These are phyloP conservation scores for Pantherophis guttatus DNA, from an alignment of 2,113 vertebrate genomes.

Conservation along the genomic window DNA sequence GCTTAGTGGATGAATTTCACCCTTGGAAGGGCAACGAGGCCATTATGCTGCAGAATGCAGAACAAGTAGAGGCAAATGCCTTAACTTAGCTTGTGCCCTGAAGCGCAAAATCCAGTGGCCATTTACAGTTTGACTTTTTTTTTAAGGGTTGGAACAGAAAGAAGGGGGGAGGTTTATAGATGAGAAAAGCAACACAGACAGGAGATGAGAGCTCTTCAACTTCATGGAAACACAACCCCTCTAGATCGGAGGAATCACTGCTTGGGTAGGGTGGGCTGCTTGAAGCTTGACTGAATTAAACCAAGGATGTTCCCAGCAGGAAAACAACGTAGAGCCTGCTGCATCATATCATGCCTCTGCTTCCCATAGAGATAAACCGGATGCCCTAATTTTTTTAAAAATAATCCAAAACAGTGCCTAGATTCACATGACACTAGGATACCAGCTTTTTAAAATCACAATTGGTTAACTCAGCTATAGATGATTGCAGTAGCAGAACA, in stretches of 20 bases:
- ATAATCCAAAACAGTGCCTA: neutral
- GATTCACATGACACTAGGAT: neutral
- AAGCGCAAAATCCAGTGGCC: neutral
- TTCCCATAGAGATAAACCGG: neutral
- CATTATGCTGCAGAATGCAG: rapidly evolving
- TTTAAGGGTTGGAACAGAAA: neutral
- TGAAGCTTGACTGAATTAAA: neutral
- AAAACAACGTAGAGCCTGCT: neutral
- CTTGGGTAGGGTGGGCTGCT: neutral
- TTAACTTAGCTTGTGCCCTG: neutral
- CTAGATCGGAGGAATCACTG: too few relatives aligned
- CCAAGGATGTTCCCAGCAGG: neutral
- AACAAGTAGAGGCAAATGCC: constrained; percentile 23
- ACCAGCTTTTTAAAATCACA: neutral
- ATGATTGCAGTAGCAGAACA: neutral
- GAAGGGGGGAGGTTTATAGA: neutral
- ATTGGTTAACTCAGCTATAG: neutral
- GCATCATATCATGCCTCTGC: neutral
- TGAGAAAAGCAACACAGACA: neutral
- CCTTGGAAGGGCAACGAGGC: neutral
- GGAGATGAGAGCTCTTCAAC: neutral
- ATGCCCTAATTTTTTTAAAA: neutral
- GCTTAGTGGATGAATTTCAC: neutral
- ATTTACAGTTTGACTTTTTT: constrained; percentile 15
- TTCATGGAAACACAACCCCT: neutral